phyloP scores from a whole-genome alignment of 53 echinoderm and acorn worm genomes.

The Zoroaster sp. region DNA sequence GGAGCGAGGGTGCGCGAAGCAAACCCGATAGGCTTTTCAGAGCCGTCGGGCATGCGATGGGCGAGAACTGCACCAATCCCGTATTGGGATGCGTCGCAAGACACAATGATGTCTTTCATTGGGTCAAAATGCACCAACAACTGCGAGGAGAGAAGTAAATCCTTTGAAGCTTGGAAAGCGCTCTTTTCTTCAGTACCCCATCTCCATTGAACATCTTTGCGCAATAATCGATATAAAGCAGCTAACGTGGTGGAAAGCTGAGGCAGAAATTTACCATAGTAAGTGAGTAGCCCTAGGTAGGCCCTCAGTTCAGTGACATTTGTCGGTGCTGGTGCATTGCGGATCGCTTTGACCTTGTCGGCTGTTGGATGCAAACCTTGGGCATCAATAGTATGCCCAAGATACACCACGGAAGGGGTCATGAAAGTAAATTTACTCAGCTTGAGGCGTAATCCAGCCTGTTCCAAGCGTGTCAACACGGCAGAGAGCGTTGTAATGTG shows the following conservation, averaged over 20 bases:
- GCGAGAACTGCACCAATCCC: slow-evolving; percentile 66
- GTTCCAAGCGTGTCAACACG: slow-evolving; percentile 9
- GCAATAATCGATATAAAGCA: slow-evolving; percentile 31
- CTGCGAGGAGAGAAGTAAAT: background rate
- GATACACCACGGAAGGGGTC: slow-evolving; percentile 8
- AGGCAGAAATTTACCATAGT: slow-evolving; percentile 53
- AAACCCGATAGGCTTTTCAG: too few relatives aligned
- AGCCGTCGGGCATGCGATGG: slow-evolving; percentile 48
- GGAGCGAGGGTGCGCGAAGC: too few relatives aligned
- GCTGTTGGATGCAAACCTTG: slow-evolving; percentile 39
- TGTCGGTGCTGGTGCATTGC: too few relatives aligned
- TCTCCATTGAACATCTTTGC: too few relatives aligned
- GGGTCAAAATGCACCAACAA: slow-evolving; percentile 57
- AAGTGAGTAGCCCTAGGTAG: slow-evolving; percentile 10
- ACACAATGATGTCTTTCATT: slow-evolving; percentile 36
- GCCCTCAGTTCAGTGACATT: too few relatives aligned
- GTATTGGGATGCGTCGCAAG: slow-evolving; percentile 66
- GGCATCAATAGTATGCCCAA: slow-evolving; percentile 53
- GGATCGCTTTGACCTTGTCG: slow-evolving; percentile 47
- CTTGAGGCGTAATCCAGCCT: slow-evolving; percentile 20
- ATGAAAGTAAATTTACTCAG: slow-evolving; percentile 46
- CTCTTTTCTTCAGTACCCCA: background rate
- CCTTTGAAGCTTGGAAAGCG: slow-evolving; percentile 47
- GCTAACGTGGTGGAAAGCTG: slow-evolving; percentile 21
- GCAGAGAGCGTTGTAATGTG: slow-evolving; percentile 7